A percentile compares a stretch with the other conserved stretches of the same genome.
These are phyloP conservation scores for Ceratina australensis DNA, from an alignment of 1,140 invertebrate species.

Conservation along the genomic window DNA sequence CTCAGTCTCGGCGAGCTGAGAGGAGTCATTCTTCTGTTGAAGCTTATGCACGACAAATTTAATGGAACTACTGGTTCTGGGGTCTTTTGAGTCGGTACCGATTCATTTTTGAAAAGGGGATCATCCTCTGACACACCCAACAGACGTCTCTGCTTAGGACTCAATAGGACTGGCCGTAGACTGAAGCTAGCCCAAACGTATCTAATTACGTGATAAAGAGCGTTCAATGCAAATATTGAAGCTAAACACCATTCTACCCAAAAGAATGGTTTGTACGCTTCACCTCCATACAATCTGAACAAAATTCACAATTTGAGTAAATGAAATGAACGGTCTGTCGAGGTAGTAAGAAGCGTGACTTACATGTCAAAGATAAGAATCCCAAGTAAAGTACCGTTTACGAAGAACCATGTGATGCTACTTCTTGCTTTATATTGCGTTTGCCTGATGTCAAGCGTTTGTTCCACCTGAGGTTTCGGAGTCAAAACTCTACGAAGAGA, in stretches of 20 bases:
- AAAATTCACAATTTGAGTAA: background rate
- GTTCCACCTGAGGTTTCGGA: constrained; percentile 72
- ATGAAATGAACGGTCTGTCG: too few species aligned
- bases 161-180: constrained; percentile 63
- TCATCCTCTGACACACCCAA: constrained; percentile 70
- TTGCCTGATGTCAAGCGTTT: constrained; percentile 67
- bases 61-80: constrained; percentile 58
- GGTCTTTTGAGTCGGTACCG: constrained; percentile 45
- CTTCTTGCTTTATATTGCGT: constrained; percentile 67
- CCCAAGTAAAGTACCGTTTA: constrained; percentile 67
- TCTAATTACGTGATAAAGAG: constrained; percentile 68
- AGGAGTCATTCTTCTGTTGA: constrained; percentile 62
- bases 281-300: constrained; percentile 68
- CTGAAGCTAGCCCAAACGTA: constrained; percentile 64
- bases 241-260: constrained; percentile 73
- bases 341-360: constrained; percentile 23
- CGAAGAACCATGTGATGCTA: constrained; percentile 70
- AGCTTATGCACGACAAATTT: constrained; percentile 68
- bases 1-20: constrained; percentile 65
- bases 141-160: constrained; percentile 64
- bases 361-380: constrained; percentile 72
- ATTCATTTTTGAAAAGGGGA: constrained; percentile 67
- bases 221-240: constrained; percentile 69
- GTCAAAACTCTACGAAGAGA: constrained; percentile 66
- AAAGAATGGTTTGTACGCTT: constrained; percentile 69